phyloP scores from a whole-genome alignment of 2,113 vertebrate genomes.

The Pseudopipra pipra region DNA sequence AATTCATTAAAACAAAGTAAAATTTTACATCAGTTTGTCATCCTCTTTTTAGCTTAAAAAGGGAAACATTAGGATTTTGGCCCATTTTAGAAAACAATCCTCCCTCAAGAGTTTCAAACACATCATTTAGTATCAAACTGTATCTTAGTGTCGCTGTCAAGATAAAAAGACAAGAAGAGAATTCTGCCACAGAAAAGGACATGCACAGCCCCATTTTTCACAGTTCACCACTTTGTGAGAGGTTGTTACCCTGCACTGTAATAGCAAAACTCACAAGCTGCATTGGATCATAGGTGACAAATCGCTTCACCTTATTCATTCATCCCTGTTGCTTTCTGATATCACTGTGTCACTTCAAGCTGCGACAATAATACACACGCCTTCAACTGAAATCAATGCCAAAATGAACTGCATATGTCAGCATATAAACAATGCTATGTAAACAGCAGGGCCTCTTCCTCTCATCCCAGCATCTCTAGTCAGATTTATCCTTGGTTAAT shows the following conservation, averaged over 20 bases:
- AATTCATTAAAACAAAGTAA: background rate
- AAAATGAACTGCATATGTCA: constrained; percentile 58
- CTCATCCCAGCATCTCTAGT: background rate
- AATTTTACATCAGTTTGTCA: background rate
- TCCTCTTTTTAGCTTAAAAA: background rate
- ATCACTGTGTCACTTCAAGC: constrained; percentile 57
- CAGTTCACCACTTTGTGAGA: background rate
- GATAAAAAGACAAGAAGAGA: constrained; percentile 1
- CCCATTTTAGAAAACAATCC: background rate
- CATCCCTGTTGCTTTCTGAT: constrained; percentile 58
- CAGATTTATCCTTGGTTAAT: constrained; percentile 27
- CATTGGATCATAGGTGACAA: constrained; percentile 41
- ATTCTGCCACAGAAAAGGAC: background rate
- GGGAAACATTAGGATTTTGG: background rate
- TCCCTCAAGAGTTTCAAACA: background rate
- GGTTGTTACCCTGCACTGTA: background rate
- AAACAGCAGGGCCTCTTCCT: constrained; percentile 50
- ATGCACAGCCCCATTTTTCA: background rate
- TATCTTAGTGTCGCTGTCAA: background rate
- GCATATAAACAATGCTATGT: constrained; percentile 55
- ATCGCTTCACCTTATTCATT: constrained; percentile 47
- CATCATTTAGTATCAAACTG: background rate
- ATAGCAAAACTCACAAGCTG: constrained; percentile 31
- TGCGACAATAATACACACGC: constrained; percentile 3
- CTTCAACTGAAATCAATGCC: constrained; percentile 63